A percentile compares a stretch with the other conserved stretches of the same genome.
phyloP scores from a whole-genome alignment of 2,113 vertebrate genomes.

The Aythya baeri region DNA sequence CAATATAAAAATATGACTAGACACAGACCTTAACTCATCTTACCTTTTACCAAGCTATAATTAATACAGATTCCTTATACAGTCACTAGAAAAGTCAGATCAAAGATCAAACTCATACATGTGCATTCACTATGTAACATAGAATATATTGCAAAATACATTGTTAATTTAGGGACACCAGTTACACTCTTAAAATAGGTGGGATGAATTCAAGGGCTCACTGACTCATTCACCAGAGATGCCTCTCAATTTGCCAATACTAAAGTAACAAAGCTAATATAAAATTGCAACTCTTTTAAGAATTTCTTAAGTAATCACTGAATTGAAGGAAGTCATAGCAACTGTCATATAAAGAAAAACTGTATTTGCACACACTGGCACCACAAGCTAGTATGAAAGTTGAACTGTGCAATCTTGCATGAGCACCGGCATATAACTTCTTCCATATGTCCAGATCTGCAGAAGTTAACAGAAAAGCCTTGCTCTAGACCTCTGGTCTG shows the following conservation, averaged over 20 bases:
- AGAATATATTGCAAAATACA: background rate
- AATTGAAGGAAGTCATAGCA: background rate
- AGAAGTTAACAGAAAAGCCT: background rate
- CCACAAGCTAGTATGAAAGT: background rate
- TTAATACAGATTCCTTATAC: background rate
- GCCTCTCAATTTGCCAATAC: background rate
- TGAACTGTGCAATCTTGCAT: background rate
- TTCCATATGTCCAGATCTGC: rapidly evolving
- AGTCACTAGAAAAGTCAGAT: background rate
- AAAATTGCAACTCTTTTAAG: background rate
- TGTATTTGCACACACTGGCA: background rate
- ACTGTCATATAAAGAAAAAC: background rate
- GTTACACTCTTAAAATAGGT: background rate
- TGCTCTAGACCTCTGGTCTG: too few species aligned
- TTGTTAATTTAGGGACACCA: background rate
- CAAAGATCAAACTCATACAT: background rate
- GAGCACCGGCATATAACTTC: background rate
- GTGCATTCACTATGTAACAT: background rate
- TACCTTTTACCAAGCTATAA: background rate
- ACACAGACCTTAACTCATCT: background rate
- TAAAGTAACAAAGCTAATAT: background rate
- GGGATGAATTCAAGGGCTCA: background rate
- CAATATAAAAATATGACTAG: background rate
- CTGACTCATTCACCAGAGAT: background rate
- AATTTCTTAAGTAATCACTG: background rate